Conservation (phyloP, 2,888 invertebrate species). For the Ornithoptera priamus region DNA sequence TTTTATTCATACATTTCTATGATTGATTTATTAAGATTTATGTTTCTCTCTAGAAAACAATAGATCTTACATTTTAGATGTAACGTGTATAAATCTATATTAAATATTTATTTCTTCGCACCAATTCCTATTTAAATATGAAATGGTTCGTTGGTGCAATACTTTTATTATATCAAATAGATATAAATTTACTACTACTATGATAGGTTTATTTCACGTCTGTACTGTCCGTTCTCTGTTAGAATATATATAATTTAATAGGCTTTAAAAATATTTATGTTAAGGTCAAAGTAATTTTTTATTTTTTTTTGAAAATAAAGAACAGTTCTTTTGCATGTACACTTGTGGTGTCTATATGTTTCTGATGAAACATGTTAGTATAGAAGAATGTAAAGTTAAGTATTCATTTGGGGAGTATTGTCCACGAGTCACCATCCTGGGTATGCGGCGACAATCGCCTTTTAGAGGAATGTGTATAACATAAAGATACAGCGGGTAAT, state of each 20-base stretch:
- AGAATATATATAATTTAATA: slow-evolving; percentile 19
- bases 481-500: too few relatives aligned
- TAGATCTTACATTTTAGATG: not conserved
- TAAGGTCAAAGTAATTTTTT: slow-evolving; percentile 24
- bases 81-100: not conserved
- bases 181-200: slow-evolving; percentile 14
- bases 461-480: too few relatives aligned
- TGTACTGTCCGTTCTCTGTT: slow-evolving; percentile 17
- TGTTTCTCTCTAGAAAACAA: not conserved
- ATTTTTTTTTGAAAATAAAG: slow-evolving; percentile 4
- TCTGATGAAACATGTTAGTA: slow-evolving; percentile 18
- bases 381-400: slow-evolving; percentile 1
- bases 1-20: not conserved
- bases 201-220: slow-evolving; percentile 4
- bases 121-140: slow-evolving; percentile 17
- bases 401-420: too few relatives aligned
- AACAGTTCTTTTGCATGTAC: slow-evolving; percentile 12
- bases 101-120: slow-evolving; percentile 6
- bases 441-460: too few relatives aligned
- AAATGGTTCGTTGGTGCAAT: slow-evolving; percentile 27
- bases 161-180: slow-evolving; percentile 20
- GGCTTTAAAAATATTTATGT: slow-evolving; percentile 25
- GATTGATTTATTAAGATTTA: not conserved
- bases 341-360: slow-evolving; percentile 7
- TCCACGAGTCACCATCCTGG: too few relatives aligned